Evolutionary conservation across 2,113 vertebrate genomes (phyloP), one percentile per base, ranked within the genome.

Genomic region (Pteronura brasiliensis): DNA sequence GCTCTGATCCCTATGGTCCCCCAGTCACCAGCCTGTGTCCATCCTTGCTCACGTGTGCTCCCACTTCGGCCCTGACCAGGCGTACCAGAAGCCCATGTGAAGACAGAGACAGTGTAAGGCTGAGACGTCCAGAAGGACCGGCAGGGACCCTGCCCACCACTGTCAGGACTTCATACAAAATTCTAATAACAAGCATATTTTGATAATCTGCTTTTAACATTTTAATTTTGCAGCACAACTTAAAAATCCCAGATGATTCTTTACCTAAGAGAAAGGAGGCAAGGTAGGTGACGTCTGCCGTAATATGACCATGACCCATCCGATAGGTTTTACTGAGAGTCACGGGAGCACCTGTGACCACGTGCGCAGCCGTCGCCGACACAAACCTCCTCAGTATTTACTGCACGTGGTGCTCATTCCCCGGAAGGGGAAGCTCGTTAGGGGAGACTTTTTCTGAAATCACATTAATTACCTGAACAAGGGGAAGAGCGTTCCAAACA

Each of bases 401-500:
- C 39, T 39, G 67, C 3, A 67, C 67, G 65, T 11, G 83, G 74
- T 27, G 81, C 42, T 57, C 61, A 63, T 39, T 71, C 63, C 55
- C 25, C 15, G 74, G 23, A 52, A 83, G 79, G 23, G 17, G 23
- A 71, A 71, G 59, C 49, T 71, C 52, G 6, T 36, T 67, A 49
- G 88, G 17, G 13, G n/a, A 95, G 3, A 67, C 7, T 49, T 86
- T 90, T 82, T 77, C 89, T 88, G 71, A 92, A 94, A 49, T 55
- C 57, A 29, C 31, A n/a, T 52, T 57, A 65, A 44, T 29, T 81
- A 72, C 47, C 74, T 79, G 79, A 79, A 67, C 34, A 44, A 87
- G 17, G n/a, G 12, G 88, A 94, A 90, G 6, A 85, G 9, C n/a
- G 34, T 61, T 52, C 65, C 7, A 31, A 17, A 34, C 12, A 34